phyloP scores from a whole-genome alignment of 2,797 vertebrate species.

The Craterocephalus amniculus region DNA sequence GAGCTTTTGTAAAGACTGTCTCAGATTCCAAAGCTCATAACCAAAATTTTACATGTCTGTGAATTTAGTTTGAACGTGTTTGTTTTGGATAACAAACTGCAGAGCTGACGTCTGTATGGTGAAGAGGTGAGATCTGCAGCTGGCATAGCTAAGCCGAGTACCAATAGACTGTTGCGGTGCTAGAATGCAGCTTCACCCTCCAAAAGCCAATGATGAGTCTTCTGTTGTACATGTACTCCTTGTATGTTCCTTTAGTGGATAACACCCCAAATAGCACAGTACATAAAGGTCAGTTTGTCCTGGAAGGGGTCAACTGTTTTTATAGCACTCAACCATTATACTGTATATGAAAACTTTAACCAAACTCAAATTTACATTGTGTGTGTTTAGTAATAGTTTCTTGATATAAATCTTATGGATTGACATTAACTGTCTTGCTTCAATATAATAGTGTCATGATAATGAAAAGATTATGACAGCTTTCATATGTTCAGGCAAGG shows the following conservation, averaged over 20 bases:
- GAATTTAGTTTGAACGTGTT: slow-evolving; percentile 96
- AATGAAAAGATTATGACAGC: slow-evolving; percentile 80
- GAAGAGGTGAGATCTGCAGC: slow-evolving; percentile 71
- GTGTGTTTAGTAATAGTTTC: slow-evolving; percentile 85
- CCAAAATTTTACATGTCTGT: slow-evolving; percentile 97
- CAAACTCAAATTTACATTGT: slow-evolving; percentile 84
- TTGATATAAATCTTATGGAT: slow-evolving; percentile 82
- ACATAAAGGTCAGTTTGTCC: slow-evolving; percentile 90
- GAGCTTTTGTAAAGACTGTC: slow-evolving; percentile 93
- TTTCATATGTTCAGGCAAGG: slow-evolving; percentile 81
- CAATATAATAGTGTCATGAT: slow-evolving; percentile 82
- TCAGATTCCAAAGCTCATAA: slow-evolving; percentile 99
- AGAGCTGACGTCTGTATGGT: slow-evolving; percentile 80
- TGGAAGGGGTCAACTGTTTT: slow-evolving; percentile 78
- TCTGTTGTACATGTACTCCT: slow-evolving; percentile 81
- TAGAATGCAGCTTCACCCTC: slow-evolving; percentile 70
- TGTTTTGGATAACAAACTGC: slow-evolving; percentile 88
- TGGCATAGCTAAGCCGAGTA: slow-evolving; percentile 62
- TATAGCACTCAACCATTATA: slow-evolving; percentile 84
- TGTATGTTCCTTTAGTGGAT: slow-evolving; percentile 81
- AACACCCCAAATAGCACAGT: slow-evolving; percentile 91
- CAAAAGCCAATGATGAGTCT: slow-evolving; percentile 82
- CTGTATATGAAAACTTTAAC: slow-evolving; percentile 84
- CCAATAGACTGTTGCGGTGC: slow-evolving; percentile 73
- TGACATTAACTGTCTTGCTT: slow-evolving; percentile 82